These are phyloP conservation scores for Geotrypetes seraphini DNA, from an alignment of 2,797 vertebrate species.

Conservation along the genomic window DNA sequence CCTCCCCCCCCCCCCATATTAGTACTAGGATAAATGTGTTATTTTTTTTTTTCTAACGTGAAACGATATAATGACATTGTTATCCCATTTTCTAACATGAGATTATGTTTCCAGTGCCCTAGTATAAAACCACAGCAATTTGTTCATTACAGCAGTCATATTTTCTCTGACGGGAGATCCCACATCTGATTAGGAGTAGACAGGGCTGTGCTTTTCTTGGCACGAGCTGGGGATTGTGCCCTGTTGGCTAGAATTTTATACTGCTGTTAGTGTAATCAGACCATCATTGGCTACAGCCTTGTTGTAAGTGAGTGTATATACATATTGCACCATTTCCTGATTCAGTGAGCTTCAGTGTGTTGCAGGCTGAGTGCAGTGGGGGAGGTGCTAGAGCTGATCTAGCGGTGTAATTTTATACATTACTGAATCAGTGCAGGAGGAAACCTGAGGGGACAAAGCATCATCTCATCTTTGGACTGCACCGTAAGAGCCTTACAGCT, in stretches of 20 bases:
- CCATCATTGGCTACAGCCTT: slow-evolving; percentile 30
- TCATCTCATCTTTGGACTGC: slow-evolving; percentile 59
- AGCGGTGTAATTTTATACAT: slow-evolving; percentile 52
- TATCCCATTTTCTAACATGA: slow-evolving; percentile 23
- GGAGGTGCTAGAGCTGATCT: slow-evolving; percentile 57
- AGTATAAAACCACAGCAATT: slow-evolving; percentile 38
- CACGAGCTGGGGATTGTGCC: not conserved
- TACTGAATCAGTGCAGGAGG: slow-evolving; percentile 54
- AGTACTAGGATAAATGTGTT: no score
- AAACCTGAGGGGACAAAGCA: slow-evolving; percentile 52
- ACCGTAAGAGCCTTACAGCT: slow-evolving; percentile 45
- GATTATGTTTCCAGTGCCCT: slow-evolving; percentile 31
- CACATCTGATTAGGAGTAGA: slow-evolving; percentile 7
- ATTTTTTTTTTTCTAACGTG: slow-evolving; percentile 36
- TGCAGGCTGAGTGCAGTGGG: slow-evolving; percentile 71
- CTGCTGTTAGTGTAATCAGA: slow-evolving; percentile 27
- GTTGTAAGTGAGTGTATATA: slow-evolving; percentile 39
- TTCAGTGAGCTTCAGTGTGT: slow-evolving; percentile 62
- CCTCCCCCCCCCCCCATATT: no score
- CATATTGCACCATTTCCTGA: slow-evolving; percentile 74
- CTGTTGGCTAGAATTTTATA: slow-evolving; percentile 13
- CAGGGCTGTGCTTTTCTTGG: slow-evolving; percentile 11
- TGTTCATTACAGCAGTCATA: slow-evolving; percentile 21
- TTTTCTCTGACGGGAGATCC: slow-evolving; percentile 21
- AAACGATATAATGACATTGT: slow-evolving; percentile 26